Percentiles rank a stretch among this genome's conserved stretches.
Conservation (phyloP, 2,888 invertebrate genomes). For the Cecidostiba fungosa region DNA sequence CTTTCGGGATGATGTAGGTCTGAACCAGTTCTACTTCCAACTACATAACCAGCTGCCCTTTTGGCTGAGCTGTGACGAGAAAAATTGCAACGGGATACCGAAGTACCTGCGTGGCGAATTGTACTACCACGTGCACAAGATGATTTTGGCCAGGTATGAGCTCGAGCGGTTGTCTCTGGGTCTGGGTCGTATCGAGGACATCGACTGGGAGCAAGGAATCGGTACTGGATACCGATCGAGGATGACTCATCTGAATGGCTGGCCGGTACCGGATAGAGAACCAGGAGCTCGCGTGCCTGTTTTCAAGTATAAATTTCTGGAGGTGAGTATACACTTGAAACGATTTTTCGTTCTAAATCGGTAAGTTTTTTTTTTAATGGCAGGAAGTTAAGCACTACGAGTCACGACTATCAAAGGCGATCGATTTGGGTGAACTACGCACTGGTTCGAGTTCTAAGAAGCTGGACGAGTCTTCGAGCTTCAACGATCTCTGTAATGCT, state of each 20-base stretch:
- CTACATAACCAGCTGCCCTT: slow-evolving; percentile 84
- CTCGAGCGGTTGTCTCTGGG: slow-evolving; percentile 85
- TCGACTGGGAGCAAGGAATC: slow-evolving; percentile 81
- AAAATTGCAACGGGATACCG: slow-evolving; percentile 71
- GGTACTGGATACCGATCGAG: slow-evolving; percentile 83
- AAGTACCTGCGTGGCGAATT: slow-evolving; percentile 84
- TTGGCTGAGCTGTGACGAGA: slow-evolving; percentile 83
- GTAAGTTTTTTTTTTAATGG: no score
- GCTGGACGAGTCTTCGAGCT: slow-evolving; percentile 75
- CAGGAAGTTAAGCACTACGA: slow-evolving; percentile 70
- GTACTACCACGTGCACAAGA: slow-evolving; percentile 85
- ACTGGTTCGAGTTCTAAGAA: neutral
- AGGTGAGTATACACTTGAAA: slow-evolving; percentile 56
- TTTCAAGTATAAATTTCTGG: slow-evolving; percentile 65
- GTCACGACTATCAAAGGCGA: slow-evolving; percentile 68
- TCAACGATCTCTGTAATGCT: slow-evolving; percentile 82
- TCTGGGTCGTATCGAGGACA: slow-evolving; percentile 84
- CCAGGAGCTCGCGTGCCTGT: slow-evolving; percentile 65
- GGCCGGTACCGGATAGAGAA: slow-evolving; percentile 81
- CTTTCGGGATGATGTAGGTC: slow-evolving; percentile 87
- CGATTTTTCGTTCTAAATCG: neutral
- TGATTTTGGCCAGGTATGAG: slow-evolving; percentile 85
- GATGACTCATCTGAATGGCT: slow-evolving; percentile 83
- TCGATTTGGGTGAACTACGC: slow-evolving; percentile 65
- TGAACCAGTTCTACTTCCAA: slow-evolving; percentile 86